Base-by-base conservation (phyloP, 2,888 invertebrate genomes). In the Erannis defoliaria region DNA sequence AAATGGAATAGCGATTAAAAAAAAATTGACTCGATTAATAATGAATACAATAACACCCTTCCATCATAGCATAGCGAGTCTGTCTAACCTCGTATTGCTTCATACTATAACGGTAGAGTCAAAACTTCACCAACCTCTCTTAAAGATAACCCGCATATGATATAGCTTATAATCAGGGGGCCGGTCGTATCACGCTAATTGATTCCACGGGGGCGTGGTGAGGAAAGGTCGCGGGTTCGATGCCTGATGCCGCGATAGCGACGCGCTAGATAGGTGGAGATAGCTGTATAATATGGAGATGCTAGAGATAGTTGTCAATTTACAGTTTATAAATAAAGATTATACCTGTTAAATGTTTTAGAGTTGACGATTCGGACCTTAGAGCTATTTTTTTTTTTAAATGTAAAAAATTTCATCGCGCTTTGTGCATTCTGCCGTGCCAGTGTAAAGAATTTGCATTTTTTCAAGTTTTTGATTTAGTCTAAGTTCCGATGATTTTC, bases 151-250 rank as follows among this genome's bases (percentile, higher is more conserved):
- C 38, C 16, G 38, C 38, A 19, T 12, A 45, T 12, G 43, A 31
- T 31, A 33, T 18, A 23, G 21, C 42, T 40, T 42, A 51, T 23
- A 45, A 50, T 59, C 56, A 64, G 79, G 75, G 82, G 84, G 84
- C 73, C 56, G 82, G 76, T 61, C 81, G 55, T 71, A 78, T 82
- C 82, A 82, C 81, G 82, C 70, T 80, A 80, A 84, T 82, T 81
- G 84, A 82, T 81, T 82, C 76, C 63, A 66, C 70, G 71, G 71
- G 73, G 78, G 73, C 74, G 72, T 55, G 55, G 67, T 67, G 70
- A 42, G 50, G 69, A 76, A 79, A 81, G 81, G 82, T 82, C 77
- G 76, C 70, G 59, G 62, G 76, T 76, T 76, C 74, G 74, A 65
- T 68, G 71, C 67, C 72, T 51, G 40, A 42, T 33, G 23, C 38